Evolutionary conservation across 2,888 invertebrate genomes (phyloP).

Genomic region (Ferdinandea cuprea): DNA sequence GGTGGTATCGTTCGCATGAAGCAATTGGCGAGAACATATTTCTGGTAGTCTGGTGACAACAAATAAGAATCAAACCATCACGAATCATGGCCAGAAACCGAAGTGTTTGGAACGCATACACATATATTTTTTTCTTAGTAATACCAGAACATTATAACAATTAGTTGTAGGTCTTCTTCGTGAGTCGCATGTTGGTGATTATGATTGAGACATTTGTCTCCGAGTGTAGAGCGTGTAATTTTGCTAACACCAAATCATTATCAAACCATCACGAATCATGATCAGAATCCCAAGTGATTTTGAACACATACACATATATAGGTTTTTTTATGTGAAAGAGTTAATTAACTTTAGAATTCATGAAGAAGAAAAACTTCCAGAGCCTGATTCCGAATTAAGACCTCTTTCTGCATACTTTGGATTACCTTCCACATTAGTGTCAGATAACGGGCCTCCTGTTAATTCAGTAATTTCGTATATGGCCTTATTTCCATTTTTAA

Average conservation of each 20-base stretch:
- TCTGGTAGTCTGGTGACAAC: conserved; percentile 13
- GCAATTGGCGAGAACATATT: not conserved
- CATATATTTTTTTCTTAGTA: too few species aligned
- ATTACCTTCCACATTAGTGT: not conserved
- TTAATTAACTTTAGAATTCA: too few species aligned
- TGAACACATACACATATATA: too few species aligned
- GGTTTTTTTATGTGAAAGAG: too few species aligned
- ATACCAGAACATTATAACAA: too few species aligned
- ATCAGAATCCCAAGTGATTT: not conserved
- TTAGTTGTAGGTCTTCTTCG: too few species aligned
- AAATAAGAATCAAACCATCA: too few species aligned
- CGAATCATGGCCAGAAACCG: too few species aligned
- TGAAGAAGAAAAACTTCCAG: not conserved
- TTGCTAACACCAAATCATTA: not conserved
- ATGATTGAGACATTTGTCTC: conserved; percentile 2
- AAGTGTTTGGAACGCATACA: too few species aligned
- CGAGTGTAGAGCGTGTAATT: not conserved
- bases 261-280: not conserved
- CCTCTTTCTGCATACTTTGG: not conserved
- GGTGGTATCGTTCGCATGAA: conserved; percentile 16
- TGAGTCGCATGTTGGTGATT: too few species aligned
- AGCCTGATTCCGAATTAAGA: not conserved
- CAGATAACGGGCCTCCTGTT: not conserved
- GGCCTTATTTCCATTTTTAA: too few species aligned
- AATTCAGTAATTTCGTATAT: too few species aligned